Base-by-base conservation (phyloP, 2,113 vertebrate genomes). In the Trochalopteron elliotii region DNA sequence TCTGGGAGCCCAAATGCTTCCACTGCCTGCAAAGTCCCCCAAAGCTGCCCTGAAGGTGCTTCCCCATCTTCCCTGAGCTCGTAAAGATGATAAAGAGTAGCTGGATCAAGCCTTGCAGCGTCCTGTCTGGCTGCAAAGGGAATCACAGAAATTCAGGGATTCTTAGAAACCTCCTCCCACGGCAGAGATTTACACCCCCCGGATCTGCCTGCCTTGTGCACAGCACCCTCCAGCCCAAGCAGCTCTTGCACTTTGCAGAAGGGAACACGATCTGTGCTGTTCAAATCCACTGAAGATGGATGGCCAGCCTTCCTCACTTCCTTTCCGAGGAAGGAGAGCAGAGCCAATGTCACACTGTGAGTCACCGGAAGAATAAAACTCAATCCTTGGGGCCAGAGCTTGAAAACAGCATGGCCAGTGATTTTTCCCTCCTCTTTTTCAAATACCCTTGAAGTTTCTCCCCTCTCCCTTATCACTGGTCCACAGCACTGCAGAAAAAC, bases 51-150 rank as follows among this genome's bases (percentile, higher is more conserved):
- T 28, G 1, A 2, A 22, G 21, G 10, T 37, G 9, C 27, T 78
- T 35, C 28, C 28, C 37, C 40, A 12, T 9, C 50, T 44, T 13
- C 31, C 23, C 31, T 76, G 7, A 4, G 5, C 0, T 37, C 52
- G 3, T 4, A 5, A 15, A 19, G 52, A 15, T 5, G 5, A 8
- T 42, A 5, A 56, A 57, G 42, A 16, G 23, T 9, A 9, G 18
- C 23, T 3, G 31, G 14, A 56, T 19, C 37, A 24, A 81, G 21
- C 28, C 42, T 19, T n/a, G 49, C 69, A 12, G 52, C 1, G 0
- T 2, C 5, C 12, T 0, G 2, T 3, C 7, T 40, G 0, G 0
- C 33, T 9, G 8, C 39, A 31, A 27, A 53, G 59, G 45, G 63
- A 84, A 35, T 13, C 21, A 1, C 7, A 11, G 37, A 13, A 18